Evolutionary conservation across 2,113 vertebrate genomes (phyloP).

Genomic region (Indri indri): DNA sequence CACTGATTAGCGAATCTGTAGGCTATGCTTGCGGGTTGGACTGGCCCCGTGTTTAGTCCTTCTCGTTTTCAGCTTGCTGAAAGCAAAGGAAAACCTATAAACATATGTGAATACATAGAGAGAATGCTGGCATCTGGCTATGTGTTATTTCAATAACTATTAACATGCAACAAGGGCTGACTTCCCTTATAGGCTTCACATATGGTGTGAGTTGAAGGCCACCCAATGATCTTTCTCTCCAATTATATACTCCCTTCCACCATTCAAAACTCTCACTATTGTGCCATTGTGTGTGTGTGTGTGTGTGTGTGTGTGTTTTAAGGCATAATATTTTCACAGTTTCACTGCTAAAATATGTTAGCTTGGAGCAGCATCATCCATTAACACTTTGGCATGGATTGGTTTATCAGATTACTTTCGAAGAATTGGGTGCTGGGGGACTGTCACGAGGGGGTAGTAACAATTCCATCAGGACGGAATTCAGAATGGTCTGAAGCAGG

Average conservation of each 20-base stretch:
- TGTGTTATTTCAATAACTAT: slow-evolving; percentile 9
- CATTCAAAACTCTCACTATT: not conserved
- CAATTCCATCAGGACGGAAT: not conserved
- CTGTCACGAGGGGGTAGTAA: not conserved
- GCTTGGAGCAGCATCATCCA: not conserved
- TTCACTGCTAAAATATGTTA: not conserved
- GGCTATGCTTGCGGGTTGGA: not conserved
- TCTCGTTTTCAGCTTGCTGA: slow-evolving; percentile 13
- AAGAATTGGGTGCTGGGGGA: not conserved
- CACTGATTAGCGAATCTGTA: not conserved
- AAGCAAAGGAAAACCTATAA: not conserved
- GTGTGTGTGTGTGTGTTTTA: not conserved
- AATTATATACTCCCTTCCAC: not conserved
- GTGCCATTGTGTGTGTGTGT: not conserved
- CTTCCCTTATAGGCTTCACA: not conserved
- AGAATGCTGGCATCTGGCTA: not conserved
- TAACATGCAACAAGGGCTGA: not conserved
- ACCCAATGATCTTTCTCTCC: not conserved
- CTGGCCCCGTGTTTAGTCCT: not conserved
- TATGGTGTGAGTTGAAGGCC: not conserved
- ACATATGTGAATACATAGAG: not conserved
- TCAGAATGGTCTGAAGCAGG: not conserved
- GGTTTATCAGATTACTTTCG: not conserved
- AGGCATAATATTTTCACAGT: not conserved
- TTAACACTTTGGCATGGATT: not conserved